Base-by-base conservation (phyloP, 2,888 invertebrate species). In the Drosophila macrospina region DNA sequence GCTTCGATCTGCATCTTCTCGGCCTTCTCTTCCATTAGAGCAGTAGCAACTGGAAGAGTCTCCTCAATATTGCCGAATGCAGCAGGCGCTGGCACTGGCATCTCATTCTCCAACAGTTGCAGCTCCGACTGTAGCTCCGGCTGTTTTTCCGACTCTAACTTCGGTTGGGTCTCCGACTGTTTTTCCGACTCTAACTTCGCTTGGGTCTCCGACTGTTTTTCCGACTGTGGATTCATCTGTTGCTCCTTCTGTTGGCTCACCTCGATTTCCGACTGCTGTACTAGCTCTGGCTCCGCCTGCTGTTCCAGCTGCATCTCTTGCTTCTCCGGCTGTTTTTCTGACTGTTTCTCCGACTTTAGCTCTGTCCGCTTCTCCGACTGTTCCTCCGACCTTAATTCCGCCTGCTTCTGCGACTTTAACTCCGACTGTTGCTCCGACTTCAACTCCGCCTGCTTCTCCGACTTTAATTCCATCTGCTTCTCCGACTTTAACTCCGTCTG, bases 131-230 rank as follows among this genome's bases (percentile, higher is more conserved):
- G 20, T 24, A 24, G 20, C 7, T 13, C 28, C 10, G n/a, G 10
- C 45, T 56, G 11, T n/a, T n/a, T n/a, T 0, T 10, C 7, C 5
- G 41, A 7, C 39, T 44, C 93, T 36, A 91, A 26, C 5, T 54
- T 28, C 8, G n/a, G 4, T 16, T 52, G 26, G 5, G 1, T 7
- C n/a, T 47, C 28, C 2, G 42, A 8, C 1, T 34, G n/a, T 32
- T 32, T 10, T 16, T 15, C 37, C 15, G 39, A 50, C 32, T 20
- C 15, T 50, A 50, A 50, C 28, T 47, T 28, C 10, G 1, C 8
- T 20, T 47, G 30, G 13, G 10, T 16, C 5, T 13, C 54, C 0
- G 20, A 1, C 39, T 37, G 37, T 15, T 15, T n/a, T 1, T 50
- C 24, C 13, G 2, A 24, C 36, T 48, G 16, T 20, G 6, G 15